phyloP scores from a whole-genome alignment of 1,140 invertebrate species.

The Papilio machaon region DNA sequence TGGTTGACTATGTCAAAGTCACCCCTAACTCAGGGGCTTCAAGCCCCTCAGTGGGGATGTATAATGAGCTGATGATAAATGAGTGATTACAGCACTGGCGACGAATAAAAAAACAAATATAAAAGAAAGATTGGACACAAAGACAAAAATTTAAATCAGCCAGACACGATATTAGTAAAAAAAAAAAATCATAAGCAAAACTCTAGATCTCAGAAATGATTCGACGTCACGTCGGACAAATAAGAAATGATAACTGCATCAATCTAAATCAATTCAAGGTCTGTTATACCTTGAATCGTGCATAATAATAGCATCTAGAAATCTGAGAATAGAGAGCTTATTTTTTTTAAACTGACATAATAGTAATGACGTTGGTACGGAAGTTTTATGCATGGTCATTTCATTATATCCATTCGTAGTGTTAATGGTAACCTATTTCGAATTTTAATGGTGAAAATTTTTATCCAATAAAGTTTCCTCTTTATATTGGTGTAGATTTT shows the following conservation, averaged over 20 bases:
- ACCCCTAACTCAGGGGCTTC: no score
- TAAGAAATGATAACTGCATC: slow-evolving; percentile 15
- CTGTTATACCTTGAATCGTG: background rate
- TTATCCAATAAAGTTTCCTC: background rate
- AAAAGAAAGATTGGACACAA: background rate
- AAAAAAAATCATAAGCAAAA: background rate
- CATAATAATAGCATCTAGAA: background rate
- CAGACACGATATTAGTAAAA: background rate
- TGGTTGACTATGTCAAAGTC: no score
- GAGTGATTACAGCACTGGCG: background rate
- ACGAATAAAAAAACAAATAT: background rate
- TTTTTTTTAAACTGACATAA: background rate
- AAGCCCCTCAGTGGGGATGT: no score
- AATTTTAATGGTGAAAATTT: background rate
- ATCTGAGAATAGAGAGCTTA: background rate
- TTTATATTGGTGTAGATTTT: background rate
- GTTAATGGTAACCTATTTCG: background rate
- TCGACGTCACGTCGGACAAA: slow-evolving; percentile 15
- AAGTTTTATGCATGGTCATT: background rate
- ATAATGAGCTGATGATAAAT: no score
- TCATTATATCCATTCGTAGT: background rate
- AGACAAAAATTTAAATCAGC: background rate
- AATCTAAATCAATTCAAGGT: slow-evolving; percentile 7
- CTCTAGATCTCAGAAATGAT: background rate
- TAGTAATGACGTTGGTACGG: background rate